Evolutionary conservation across 2,888 invertebrate species (phyloP).

Genomic region (Scelioninae gen. 1): DNA sequence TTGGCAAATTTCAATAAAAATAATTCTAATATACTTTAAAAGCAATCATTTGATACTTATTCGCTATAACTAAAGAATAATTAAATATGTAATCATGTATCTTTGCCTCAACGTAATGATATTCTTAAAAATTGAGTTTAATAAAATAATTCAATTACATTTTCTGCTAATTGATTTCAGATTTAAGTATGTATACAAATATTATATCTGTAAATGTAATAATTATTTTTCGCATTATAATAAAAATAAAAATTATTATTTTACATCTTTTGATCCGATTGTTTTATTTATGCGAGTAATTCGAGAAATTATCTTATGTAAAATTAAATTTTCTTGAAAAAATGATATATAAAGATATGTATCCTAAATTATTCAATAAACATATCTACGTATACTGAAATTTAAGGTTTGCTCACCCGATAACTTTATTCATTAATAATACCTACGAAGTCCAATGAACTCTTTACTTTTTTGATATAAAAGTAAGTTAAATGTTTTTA

Average conservation of each 20-base stretch:
- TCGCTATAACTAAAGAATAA: neutral
- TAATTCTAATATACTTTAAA: neutral
- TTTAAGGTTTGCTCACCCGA: too few relatives aligned
- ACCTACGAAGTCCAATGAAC: too few relatives aligned
- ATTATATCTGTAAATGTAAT: neutral
- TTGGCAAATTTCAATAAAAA: neutral
- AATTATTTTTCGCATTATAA: slow-evolving; percentile 1
- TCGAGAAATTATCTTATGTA: slow-evolving; percentile 4
- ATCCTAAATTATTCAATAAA: slow-evolving; percentile 16
- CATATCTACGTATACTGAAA: slow-evolving; percentile 5
- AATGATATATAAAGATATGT: slow-evolving; percentile 1
- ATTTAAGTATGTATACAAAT: neutral
- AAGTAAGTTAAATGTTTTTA: too few relatives aligned
- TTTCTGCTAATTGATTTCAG: neutral
- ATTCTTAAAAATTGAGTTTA: slow-evolving; percentile 4
- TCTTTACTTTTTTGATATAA: too few relatives aligned
- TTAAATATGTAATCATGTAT: neutral
- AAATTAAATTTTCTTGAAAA: slow-evolving; percentile 1
- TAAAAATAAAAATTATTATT: slow-evolving; percentile 10
- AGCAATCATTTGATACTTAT: too few relatives aligned
- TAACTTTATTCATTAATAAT: too few relatives aligned
- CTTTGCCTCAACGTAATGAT: neutral
- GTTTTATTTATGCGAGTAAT: slow-evolving; percentile 13
- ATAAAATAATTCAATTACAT: slow-evolving; percentile 5
- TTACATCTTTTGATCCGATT: slow-evolving; percentile 20